Percentiles rank a stretch among this genome's conserved stretches.
These are phyloP conservation scores for Hydractinia echinata DNA, from an alignment of 30 jellyfish, hydroid and myxozoan genomes.

Conservation along the genomic window DNA sequence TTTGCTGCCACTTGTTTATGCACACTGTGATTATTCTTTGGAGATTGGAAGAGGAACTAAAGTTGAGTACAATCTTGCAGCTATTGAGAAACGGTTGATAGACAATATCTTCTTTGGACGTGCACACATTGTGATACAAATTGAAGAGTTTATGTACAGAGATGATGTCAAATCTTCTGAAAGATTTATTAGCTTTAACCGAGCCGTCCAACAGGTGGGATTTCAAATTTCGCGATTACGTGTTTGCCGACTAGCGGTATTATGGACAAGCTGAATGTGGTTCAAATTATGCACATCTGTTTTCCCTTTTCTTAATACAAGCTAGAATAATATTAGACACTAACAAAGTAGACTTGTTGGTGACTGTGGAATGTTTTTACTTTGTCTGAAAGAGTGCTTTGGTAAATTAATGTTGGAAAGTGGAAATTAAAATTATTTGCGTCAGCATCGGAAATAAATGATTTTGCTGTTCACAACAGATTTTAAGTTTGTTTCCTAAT, in stretches of 20 bases:
- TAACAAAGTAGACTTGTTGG: too few relatives aligned
- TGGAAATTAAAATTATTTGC: background rate
- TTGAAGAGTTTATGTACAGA: constrained; percentile 21
- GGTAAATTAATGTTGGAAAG: too few relatives aligned
- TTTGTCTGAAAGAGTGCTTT: too few relatives aligned
- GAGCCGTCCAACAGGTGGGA: constrained; percentile 3
- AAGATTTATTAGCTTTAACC: background rate
- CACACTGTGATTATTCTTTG: constrained; percentile 62
- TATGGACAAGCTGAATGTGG: too few relatives aligned
- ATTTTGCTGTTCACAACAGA: background rate
- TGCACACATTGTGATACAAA: constrained; percentile 30
- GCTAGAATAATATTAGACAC: too few relatives aligned
- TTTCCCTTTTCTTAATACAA: too few relatives aligned
- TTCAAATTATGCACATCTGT: too few relatives aligned
- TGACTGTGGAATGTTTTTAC: too few relatives aligned
- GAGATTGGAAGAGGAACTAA: constrained; percentile 58
- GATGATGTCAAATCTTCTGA: constrained; percentile 17
- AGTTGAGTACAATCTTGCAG: constrained; percentile 51
- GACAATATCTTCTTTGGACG: constrained; percentile 47
- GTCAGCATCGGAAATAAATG: background rate
- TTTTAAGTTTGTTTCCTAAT: background rate
- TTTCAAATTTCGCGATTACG: too few relatives aligned
- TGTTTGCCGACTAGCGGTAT: too few relatives aligned
- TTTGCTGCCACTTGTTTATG: constrained; percentile 53
- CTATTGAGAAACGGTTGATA: constrained; percentile 49